Conservation (phyloP, 2,797 vertebrate species). For the Perodicticus potto region DNA sequence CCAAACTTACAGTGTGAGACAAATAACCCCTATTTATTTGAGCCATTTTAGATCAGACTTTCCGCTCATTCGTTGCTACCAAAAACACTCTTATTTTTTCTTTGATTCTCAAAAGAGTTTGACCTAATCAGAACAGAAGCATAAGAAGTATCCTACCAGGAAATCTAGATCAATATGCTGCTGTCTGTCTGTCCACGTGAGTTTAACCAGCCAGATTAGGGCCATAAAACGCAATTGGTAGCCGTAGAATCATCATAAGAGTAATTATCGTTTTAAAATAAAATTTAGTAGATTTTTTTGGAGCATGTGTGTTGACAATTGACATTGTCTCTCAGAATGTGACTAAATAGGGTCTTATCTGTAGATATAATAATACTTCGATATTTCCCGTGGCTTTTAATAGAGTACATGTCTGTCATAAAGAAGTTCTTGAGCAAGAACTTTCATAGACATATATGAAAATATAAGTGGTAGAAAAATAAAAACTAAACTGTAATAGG, state of each 20-base stretch:
- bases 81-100: neutral
- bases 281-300: neutral
- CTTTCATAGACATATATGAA: neutral
- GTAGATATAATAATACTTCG: neutral
- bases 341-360: neutral
- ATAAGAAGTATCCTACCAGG: neutral
- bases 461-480: neutral
- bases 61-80: neutral
- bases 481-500: neutral
- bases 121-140: neutral
- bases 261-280: constrained; percentile 10
- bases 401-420: neutral
- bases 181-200: neutral
- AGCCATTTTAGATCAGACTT: neutral
- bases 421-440: neutral
- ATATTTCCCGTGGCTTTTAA: neutral
- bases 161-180: neutral
- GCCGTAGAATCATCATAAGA: neutral
- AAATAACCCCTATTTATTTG: neutral
- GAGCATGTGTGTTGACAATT: neutral
- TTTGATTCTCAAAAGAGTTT: neutral
- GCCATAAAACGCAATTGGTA: neutral
- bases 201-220: neutral
- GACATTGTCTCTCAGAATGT: neutral
- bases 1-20: neutral